phyloP scores from a whole-genome alignment of 1,140 invertebrate species.

The Bombyx mori region DNA sequence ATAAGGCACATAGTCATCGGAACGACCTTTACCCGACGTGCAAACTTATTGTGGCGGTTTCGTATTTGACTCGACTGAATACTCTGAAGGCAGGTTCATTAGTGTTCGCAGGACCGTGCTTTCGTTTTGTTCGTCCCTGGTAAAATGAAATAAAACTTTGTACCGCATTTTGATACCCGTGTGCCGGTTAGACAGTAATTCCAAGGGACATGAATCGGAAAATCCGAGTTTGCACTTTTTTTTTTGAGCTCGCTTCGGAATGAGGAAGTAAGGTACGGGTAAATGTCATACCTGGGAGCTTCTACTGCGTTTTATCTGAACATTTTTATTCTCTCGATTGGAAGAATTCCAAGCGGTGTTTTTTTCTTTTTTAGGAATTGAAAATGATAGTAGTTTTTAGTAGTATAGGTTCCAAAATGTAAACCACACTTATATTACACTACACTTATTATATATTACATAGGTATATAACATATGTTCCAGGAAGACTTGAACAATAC shows the following conservation, averaged over 20 bases:
- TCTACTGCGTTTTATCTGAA: no score
- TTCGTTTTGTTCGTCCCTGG: constrained; percentile 24
- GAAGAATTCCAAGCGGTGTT: no score
- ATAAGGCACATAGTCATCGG: constrained; percentile 12
- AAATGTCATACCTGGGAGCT: constrained; percentile 10
- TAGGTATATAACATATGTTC: no score
- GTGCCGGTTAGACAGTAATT: constrained; percentile 15
- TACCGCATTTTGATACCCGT: constrained; percentile 10
- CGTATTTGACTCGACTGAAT: constrained; percentile 15
- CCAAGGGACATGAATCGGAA: constrained; percentile 28
- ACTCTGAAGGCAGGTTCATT: constrained; percentile 31
- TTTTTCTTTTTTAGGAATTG: no score
- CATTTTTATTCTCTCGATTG: no score
- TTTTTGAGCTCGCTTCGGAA: constrained; percentile 11
- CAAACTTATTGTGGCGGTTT: constrained; percentile 10
- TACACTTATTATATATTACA: no score
- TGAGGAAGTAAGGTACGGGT: constrained; percentile 10
- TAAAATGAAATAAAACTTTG: constrained; percentile 29
- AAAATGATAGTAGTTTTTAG: no score
- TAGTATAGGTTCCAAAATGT: no score
- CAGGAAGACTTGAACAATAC: no score
- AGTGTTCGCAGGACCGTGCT: constrained; percentile 25
- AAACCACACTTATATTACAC: no score
- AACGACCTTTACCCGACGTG: constrained; percentile 6
- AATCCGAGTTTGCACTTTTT: constrained; percentile 11